phyloP scores from a whole-genome alignment of 2,888 invertebrate species.

The Cephus pygmeus region DNA sequence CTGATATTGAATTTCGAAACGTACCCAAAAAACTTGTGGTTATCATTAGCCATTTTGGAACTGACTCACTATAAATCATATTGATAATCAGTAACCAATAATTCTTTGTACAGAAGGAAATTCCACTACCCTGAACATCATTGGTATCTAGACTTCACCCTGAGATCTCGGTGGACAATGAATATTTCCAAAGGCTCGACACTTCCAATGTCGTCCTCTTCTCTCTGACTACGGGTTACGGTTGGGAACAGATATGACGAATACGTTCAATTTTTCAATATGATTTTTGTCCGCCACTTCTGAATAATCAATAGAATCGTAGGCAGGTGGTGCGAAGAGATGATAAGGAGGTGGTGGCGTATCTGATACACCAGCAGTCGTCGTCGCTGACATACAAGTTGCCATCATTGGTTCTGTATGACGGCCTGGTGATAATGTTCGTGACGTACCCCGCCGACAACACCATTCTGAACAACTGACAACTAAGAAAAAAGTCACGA shows the following conservation, averaged over 20 bases:
- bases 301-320: conserved; percentile 66
- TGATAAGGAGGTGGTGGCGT: conserved; percentile 70
- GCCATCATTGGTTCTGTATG: conserved; percentile 22
- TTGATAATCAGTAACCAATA: neutral
- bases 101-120: neutral
- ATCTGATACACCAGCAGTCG: conserved; percentile 47
- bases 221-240: conserved; percentile 38
- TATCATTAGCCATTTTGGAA: neutral
- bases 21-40: neutral
- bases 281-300: conserved; percentile 63
- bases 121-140: neutral
- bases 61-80: neutral
- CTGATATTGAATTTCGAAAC: no score
- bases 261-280: conserved; percentile 64
- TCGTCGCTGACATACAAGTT: conserved; percentile 7
- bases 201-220: conserved; percentile 15
- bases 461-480: conserved; percentile 71
- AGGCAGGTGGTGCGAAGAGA: conserved; percentile 70
- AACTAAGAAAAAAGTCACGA: conserved; percentile 70
- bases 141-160: neutral
- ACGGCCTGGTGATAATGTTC: conserved; percentile 41
- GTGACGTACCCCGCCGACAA: conserved; percentile 63
- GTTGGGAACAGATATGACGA: conserved; percentile 67
- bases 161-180: neutral
- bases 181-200: neutral